Evolutionary conservation across 92 coral and sea anemone genomes (phyloP).

Genomic region (Parazoanthus darwini): DNA sequence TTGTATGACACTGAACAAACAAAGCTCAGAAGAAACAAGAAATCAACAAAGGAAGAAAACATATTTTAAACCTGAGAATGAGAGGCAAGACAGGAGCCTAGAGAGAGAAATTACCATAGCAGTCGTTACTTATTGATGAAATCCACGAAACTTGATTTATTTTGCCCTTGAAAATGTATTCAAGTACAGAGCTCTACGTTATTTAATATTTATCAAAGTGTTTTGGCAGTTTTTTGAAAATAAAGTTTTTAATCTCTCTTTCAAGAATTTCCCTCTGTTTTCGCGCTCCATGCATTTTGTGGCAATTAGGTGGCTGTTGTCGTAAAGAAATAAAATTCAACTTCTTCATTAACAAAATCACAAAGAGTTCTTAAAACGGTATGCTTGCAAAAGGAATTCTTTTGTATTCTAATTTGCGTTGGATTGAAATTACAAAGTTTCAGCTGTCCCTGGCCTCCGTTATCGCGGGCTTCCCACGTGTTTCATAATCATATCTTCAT

Average conservation of each 20-base stretch:
- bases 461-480: conserved; percentile 14
- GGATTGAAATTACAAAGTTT: not conserved
- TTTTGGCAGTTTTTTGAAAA: not conserved
- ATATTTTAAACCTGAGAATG: not conserved
- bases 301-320: not conserved
- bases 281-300: not conserved
- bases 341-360: not conserved
- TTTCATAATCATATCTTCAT: not conserved
- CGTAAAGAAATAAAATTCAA: not conserved
- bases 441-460: conserved; percentile 34
- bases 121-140: conserved; percentile 42
- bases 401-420: conserved; percentile 18
- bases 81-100: not conserved
- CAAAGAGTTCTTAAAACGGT: conserved; percentile 6
- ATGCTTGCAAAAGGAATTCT: not conserved
- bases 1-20: not conserved
- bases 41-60: not conserved
- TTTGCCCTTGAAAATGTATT: conserved; percentile 19
- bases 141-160: conserved; percentile 2
- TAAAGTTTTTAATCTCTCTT: not conserved
- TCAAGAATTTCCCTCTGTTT: not conserved
- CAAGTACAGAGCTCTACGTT: not conserved
- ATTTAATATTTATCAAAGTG: conserved; percentile 37
- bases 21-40: not conserved
- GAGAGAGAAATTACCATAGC: not conserved